A percentile compares a stretch with the other conserved stretches of the same genome.
Conservation (phyloP, 2,888 invertebrate genomes). For the Reticulitermes lucifugus region DNA sequence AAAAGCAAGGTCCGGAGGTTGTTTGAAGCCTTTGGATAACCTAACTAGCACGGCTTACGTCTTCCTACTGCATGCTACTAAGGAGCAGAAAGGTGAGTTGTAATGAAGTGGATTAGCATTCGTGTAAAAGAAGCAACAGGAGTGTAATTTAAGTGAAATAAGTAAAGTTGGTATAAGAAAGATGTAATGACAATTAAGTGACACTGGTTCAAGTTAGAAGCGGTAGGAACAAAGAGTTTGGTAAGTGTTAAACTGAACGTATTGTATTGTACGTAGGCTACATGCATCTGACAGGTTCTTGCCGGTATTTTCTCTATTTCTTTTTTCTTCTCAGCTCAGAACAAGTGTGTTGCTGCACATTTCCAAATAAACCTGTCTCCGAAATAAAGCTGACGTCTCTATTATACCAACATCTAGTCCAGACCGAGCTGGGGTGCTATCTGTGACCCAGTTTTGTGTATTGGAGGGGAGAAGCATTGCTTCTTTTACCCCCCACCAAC, state of each 20-base stretch:
- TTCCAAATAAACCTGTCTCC: slow-evolving; percentile 19
- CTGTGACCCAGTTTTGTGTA: slow-evolving; percentile 37
- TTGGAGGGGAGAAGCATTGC: neutral
- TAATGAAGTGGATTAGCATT: no score
- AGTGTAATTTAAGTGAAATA: no score
- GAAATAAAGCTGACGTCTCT: slow-evolving; percentile 16
- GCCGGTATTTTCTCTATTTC: no score
- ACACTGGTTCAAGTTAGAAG: neutral
- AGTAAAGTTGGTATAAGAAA: no score
- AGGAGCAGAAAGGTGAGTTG: no score
- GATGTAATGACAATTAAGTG: no score
- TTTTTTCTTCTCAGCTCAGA: neutral
- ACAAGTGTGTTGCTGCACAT: neutral
- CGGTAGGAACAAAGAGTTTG: neutral
- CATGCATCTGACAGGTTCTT: slow-evolving; percentile 7
- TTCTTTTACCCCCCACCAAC: neutral
- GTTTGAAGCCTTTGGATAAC: no score
- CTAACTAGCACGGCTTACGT: no score
- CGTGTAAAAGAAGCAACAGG: no score
- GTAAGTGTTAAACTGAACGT: neutral
- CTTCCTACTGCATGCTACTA: no score
- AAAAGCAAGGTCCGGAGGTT: no score
- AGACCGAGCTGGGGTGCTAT: slow-evolving; percentile 16
- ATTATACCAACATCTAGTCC: neutral
- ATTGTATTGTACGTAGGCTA: neutral